Evolutionary conservation across 2,888 invertebrate genomes (phyloP).

Genomic region (Drosophila buzzatii): DNA sequence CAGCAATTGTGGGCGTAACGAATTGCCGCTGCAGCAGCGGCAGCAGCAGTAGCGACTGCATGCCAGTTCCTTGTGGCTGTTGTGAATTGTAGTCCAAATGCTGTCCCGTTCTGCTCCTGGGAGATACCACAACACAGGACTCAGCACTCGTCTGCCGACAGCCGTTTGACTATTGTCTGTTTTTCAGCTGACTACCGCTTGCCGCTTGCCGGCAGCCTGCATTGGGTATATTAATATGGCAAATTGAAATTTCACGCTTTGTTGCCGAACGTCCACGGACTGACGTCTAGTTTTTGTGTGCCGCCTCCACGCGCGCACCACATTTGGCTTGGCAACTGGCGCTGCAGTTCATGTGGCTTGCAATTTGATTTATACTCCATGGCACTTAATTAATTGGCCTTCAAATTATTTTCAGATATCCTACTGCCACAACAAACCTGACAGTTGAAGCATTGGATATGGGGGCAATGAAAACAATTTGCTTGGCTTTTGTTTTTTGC

Average conservation of each 20-base stretch:
- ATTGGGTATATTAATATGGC: constrained; percentile 71
- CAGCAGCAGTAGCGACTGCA: no score
- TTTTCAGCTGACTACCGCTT: constrained; percentile 32
- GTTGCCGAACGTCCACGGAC: constrained; percentile 31
- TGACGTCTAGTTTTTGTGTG: constrained; percentile 19
- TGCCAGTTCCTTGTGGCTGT: constrained; percentile 47
- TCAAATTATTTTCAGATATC: constrained; percentile 2
- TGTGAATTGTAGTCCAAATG: constrained; percentile 73
- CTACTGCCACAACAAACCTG: background rate
- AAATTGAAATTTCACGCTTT: constrained; percentile 77
- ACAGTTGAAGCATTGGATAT: background rate
- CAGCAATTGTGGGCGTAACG: constrained; percentile 62
- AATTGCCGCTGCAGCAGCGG: constrained; percentile 29
- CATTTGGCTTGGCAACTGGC: background rate
- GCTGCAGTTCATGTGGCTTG: constrained; percentile 6
- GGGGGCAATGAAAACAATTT: background rate
- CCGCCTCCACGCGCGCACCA: background rate
- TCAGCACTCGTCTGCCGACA: background rate
- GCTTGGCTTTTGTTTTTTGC: background rate
- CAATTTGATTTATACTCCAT: constrained; percentile 20
- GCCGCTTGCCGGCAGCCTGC: constrained; percentile 25
- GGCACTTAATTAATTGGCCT: constrained; percentile 22
- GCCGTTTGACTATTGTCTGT: constrained; percentile 45
- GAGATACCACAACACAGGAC: constrained; percentile 20
- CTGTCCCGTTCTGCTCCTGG: constrained; percentile 49